Evolutionary conservation across 2,113 vertebrate genomes (phyloP), one percentile per base, ranked within the genome.

Genomic region (Callorhinus ursinus): DNA sequence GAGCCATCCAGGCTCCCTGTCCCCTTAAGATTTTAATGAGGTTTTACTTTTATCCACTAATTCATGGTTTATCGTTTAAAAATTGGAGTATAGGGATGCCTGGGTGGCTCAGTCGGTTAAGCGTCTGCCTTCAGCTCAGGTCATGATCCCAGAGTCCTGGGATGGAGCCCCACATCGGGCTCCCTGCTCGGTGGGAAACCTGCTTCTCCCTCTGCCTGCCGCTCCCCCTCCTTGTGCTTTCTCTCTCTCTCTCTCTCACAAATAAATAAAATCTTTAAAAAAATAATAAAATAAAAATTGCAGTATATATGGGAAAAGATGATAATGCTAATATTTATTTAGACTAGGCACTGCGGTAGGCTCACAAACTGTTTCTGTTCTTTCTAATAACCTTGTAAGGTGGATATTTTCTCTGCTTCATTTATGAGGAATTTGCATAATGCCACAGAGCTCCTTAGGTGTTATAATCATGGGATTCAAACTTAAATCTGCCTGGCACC

Each of bases 341-440:
- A 80, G 33, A 31, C 7, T 55, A 76, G 5, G 26, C 1, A 83
- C 13, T 79, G 12, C 42, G 24, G 19, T 84, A 89, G 67, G 26
- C 10, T 51, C 3, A 79, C 39, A 87, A 87, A 82, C 15, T 57
- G 33, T 55, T 82, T 82, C 42, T 72, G 1, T 88, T 61, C 63
- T 65, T 21, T 3, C 26, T 65, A 55, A 95, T 39, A 63, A 57
- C 16, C 7, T 92, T 69, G 7, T 79, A 80, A 63, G 12, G n/a
- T 21, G 53, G 26, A 76, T 63, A 31, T 2, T 92, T 82, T 57
- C n/a, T 49, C 55, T 16, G 19, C 31, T 74, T 89, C 24, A 86
- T 81, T 85, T 76, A 61, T 96, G 51, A 92, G 8, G 19, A 80
- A 67, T 95, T 84, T 84, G 21, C 22, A 61, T 96, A 94, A 88